A percentile compares a stretch with the other conserved stretches of the same genome.
Conservation (phyloP, 2,113 vertebrate species). For the Elephas maximus region DNA sequence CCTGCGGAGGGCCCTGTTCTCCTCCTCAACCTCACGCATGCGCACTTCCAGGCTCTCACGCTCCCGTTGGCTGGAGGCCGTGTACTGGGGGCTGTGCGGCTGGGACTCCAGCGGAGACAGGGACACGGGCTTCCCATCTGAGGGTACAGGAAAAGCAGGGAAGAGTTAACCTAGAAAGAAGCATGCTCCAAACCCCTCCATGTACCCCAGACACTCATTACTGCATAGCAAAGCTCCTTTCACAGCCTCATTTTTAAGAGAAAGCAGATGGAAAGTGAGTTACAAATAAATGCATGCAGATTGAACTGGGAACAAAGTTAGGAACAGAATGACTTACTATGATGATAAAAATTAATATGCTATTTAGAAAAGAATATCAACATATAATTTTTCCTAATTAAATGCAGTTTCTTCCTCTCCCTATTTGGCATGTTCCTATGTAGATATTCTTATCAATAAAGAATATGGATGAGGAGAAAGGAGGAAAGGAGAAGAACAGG, state of each 20-base stretch:
- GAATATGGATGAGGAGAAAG: neutral
- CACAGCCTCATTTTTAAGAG: neutral
- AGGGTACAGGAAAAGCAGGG: neutral
- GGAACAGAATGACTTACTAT: constrained; percentile 73
- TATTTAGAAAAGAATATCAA: constrained; percentile 36
- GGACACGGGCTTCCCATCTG: constrained; percentile 96
- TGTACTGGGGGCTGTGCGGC: constrained; percentile 90
- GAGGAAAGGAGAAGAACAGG: neutral
- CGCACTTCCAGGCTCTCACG: constrained; percentile 95
- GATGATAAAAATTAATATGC: constrained; percentile 71
- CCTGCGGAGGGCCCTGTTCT: constrained; percentile 94
- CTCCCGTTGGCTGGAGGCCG: constrained; percentile 90
- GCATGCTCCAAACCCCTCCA: neutral
- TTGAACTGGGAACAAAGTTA: constrained; percentile 70
- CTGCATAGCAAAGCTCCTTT: neutral
- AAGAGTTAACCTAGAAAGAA: neutral
- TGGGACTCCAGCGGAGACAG: constrained; percentile 95
- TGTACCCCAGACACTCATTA: neutral
- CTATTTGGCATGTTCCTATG: neutral
- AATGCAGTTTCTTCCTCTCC: constrained; percentile 24
- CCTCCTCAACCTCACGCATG: constrained; percentile 96
- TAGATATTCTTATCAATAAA: neutral
- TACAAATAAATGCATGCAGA: neutral
- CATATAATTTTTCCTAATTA: constrained; percentile 55
- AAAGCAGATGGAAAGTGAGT: neutral